These are phyloP conservation scores for Monodelphis domestica DNA, from an alignment of 2,797 vertebrate species.

Conservation along the genomic window DNA sequence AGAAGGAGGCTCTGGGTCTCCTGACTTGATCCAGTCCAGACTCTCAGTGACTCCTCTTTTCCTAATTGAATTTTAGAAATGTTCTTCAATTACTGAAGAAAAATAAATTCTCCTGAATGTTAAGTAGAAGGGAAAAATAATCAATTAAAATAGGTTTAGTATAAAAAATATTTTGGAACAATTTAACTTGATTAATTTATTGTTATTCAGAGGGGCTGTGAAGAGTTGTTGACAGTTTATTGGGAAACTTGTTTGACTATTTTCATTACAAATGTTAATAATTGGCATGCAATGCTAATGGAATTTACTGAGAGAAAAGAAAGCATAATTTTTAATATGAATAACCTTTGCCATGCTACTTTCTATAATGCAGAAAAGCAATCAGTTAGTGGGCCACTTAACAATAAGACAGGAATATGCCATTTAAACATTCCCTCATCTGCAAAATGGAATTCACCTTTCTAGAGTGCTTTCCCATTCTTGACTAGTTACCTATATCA, in stretches of 20 bases:
- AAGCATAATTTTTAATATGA: not conserved
- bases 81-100: not conserved
- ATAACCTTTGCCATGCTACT: not conserved
- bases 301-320: not conserved
- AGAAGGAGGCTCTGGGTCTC: not conserved
- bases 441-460: not conserved
- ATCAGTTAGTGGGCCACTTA: not conserved
- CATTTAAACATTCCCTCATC: not conserved
- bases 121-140: not conserved
- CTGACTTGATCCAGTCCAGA: not conserved
- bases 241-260: not conserved
- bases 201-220: not conserved
- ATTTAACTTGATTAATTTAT: not conserved
- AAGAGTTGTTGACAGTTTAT: not conserved
- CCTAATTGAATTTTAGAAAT: not conserved
- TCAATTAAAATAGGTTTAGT: not conserved
- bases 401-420: not conserved
- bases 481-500: not conserved
- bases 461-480: not conserved
- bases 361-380: not conserved
- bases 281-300: slow-evolving; percentile 23
- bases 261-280: not conserved
- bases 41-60: fast-evolving
- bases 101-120: not conserved
- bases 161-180: not conserved